Base-by-base conservation (phyloP, 2,113 vertebrate genomes). In the Callospermophilus lateralis region DNA sequence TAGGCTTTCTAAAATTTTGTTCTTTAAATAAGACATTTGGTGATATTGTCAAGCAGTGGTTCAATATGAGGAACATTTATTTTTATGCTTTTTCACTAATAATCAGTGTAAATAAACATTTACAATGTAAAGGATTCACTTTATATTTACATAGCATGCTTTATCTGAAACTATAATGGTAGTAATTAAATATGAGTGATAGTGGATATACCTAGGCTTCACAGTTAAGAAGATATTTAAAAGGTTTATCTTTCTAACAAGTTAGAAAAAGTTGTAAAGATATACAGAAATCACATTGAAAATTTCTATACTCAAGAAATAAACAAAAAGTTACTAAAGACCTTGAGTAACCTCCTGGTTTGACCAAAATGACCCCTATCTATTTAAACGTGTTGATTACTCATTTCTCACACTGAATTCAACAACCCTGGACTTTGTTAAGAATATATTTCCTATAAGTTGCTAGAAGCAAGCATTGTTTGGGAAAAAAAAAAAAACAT, bases 321-420 rank as follows among this genome's bases (percentile, higher is more conserved):
- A 89, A 91, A 67, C 9, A 83, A 24, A 92, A 68, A 32, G 16
- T 63, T 61, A 45, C 9, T 24, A 26, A 68, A 63, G 9, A 65
- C 19, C 42, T 67, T 89, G n/a, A 39, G 2, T 61, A 76, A 70
- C 30, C 63, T 92, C 26, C 0, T 34, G 20, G 67, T 94, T 61
- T 61, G 37, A 84, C 12, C 3, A 34, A 28, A 90, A 30, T 74
- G 65, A 94, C 9, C 16, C 15, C 24, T 58, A 22, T 32, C 8
- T 65, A 84, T 26, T 61, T 90, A 63, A 70, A 79, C 42, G 20
- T 48, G 10, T 63, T 53, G 19, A 77, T 39, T 74, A 45, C 1
- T 94, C 51, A 63, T 89, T 92, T 90, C 48, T 94, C 45, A 94
- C 12, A 72, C 32, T 73, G 37, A 92, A 16, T 77, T 95, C 81